phyloP scores from a whole-genome alignment of 2,888 invertebrate genomes.

The Chamaedrilus cognettii region DNA sequence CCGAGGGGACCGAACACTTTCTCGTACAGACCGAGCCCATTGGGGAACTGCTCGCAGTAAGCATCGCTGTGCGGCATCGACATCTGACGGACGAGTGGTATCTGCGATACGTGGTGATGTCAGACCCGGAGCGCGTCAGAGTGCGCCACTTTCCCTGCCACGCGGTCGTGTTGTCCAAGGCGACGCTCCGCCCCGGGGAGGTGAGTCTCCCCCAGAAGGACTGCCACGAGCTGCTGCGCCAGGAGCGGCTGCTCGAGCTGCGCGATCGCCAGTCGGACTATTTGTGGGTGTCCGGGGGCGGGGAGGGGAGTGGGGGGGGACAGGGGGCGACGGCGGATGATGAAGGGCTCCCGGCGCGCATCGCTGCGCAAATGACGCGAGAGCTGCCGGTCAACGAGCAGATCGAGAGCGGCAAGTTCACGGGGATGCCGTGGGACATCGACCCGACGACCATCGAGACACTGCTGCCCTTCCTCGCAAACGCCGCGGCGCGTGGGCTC shows the following conservation, averaged over 20 bases:
- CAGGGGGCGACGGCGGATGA: too few relatives aligned
- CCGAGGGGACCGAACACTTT: slow-evolving; percentile 25
- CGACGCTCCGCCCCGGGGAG: slow-evolving; percentile 36
- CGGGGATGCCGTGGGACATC: slow-evolving; percentile 33
- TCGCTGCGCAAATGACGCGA: slow-evolving; percentile 23
- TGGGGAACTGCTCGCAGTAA: slow-evolving; percentile 36
- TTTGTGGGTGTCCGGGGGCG: too few relatives aligned
- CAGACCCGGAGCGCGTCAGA: slow-evolving; percentile 22
- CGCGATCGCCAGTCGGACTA: slow-evolving; percentile 36
- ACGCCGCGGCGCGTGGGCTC: slow-evolving; percentile 23
- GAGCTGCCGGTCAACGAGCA: slow-evolving; percentile 37
- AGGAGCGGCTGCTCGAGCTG: slow-evolving; percentile 37
- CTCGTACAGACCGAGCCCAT: slow-evolving; percentile 32
- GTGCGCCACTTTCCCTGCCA: slow-evolving; percentile 38
- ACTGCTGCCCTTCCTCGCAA: slow-evolving; percentile 25
- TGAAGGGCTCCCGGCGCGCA: slow-evolving; percentile 18
- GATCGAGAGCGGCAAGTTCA: slow-evolving; percentile 34
- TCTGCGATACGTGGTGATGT: slow-evolving; percentile 32
- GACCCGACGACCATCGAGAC: slow-evolving; percentile 30
- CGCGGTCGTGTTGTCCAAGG: slow-evolving; percentile 34
- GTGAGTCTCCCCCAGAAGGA: slow-evolving; percentile 36
- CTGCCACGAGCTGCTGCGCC: slow-evolving; percentile 35
- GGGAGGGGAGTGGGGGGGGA: too few relatives aligned
- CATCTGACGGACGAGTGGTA: slow-evolving; percentile 39
- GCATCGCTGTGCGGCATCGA: slow-evolving; percentile 34